phyloP scores from a whole-genome alignment of 1,140 invertebrate genomes.

The Achatina immaculata region DNA sequence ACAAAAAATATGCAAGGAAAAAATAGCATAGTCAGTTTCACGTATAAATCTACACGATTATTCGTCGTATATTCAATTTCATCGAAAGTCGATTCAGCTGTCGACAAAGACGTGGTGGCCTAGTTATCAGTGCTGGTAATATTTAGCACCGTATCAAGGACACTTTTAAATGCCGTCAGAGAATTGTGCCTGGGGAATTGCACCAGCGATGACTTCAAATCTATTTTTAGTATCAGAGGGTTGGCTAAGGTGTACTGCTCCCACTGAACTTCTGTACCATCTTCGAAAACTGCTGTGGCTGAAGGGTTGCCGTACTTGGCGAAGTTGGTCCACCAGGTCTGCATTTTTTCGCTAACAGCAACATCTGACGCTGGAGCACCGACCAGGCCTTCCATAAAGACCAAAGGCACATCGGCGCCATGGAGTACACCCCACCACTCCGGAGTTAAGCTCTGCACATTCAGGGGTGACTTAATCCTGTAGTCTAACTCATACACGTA shows the following conservation, averaged over 20 bases:
- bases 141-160: no score
- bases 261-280: not conserved
- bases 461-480: not conserved
- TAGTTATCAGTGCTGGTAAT: no score
- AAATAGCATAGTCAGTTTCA: no score
- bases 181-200: not conserved
- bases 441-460: not conserved
- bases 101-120: no score
- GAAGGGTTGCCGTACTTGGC: conserved; percentile 31
- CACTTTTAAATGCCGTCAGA: not conserved
- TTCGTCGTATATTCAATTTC: no score
- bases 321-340: conserved; percentile 22
- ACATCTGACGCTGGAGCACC: not conserved
- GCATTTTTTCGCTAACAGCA: not conserved
- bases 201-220: not conserved
- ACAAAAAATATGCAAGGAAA: no score
- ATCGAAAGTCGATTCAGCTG: no score
- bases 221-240: not conserved
- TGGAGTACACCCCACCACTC: conserved; percentile 11
- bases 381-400: not conserved
- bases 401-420: conserved; percentile 2
- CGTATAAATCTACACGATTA: no score
- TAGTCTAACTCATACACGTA: conserved; percentile 11
- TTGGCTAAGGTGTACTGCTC: not conserved
- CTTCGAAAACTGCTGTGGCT: not conserved